Base-by-base conservation (phyloP, 2,888 invertebrate species). In the Neoaliturus tenellus region DNA sequence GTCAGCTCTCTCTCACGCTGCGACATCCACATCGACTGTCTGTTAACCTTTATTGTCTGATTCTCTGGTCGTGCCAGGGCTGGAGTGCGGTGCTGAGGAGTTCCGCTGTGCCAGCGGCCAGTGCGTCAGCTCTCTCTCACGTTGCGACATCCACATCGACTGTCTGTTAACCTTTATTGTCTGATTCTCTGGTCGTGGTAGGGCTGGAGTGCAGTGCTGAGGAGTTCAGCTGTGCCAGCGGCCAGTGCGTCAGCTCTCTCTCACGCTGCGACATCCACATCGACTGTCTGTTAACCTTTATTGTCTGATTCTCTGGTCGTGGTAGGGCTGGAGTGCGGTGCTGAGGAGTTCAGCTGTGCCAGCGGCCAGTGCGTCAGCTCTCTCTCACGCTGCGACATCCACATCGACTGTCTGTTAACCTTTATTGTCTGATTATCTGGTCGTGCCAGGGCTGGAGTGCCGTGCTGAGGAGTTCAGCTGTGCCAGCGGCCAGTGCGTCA, bases 1-100 rank as follows among this genome's bases (percentile, higher is more conserved):
- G 20, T 51, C 20, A 51, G 51, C 20, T 31, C 31, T 14, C 75
- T 82, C 10, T 84, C 82, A 0, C 85, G 86, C 1, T 92, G 92
- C 86, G 90, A 92, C 88, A 89, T 89, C 81, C 85, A 86, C 31
- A 87, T 89, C 71, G 90, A 91, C 87, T 92, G 92, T 87, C 89
- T 89, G 84, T 91, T 12, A 39, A 39, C 6, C 12, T 5, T 39
- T 39, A 39, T 12, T 8, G 39, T 39, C 39, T 39, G 39, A 5
- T 8, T 39, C 6, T 8, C 12, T 39, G 5, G 39, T 12, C 33
- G n/a, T n/a, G n/a, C 3, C 51, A 78, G 78, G 17, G 25, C 51
- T 28, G 14, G 51, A 62, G 17, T 88, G 88, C 86, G 58, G 78
- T 0, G 55, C 51, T 5, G 86, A 84, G 6, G 78, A 85, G 84